phyloP scores from a whole-genome alignment of 1,140 invertebrate genomes.

The Arctopsyche grandis region DNA sequence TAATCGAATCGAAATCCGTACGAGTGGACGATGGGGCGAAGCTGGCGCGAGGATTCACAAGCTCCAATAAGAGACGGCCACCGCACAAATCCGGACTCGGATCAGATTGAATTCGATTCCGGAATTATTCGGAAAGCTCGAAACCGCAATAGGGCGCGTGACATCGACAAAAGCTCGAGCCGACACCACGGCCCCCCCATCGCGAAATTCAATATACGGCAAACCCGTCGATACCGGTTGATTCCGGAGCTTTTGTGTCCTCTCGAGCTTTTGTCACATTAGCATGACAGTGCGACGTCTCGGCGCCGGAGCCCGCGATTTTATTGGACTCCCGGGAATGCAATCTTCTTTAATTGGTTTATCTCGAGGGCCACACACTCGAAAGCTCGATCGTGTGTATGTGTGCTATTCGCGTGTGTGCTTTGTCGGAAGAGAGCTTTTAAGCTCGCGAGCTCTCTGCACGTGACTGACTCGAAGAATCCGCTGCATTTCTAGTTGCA shows the following conservation, averaged over 20 bases:
- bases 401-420: not conserved
- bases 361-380: not conserved
- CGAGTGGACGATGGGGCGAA: no score
- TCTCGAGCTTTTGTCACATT: constrained; percentile 33
- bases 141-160: no score
- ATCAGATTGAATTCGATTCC: no score
- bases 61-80: no score
- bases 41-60: no score
- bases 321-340: constrained; percentile 19
- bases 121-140: no score
- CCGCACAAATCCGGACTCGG: no score
- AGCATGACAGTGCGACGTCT: constrained; percentile 19
- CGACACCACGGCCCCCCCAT: not conserved
- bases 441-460: not conserved
- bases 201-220: constrained; percentile 10
- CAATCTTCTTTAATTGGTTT: constrained; percentile 40
- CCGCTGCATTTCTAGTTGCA: not conserved
- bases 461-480: not conserved
- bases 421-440: not conserved
- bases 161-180: not conserved
- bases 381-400: not conserved
- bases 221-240: no score
- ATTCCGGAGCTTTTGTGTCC: not conserved
- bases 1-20: no score
- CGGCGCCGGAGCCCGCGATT: constrained; percentile 4